Evolutionary conservation across 2,888 invertebrate species (phyloP).

Genomic region (Smittia sp.): DNA sequence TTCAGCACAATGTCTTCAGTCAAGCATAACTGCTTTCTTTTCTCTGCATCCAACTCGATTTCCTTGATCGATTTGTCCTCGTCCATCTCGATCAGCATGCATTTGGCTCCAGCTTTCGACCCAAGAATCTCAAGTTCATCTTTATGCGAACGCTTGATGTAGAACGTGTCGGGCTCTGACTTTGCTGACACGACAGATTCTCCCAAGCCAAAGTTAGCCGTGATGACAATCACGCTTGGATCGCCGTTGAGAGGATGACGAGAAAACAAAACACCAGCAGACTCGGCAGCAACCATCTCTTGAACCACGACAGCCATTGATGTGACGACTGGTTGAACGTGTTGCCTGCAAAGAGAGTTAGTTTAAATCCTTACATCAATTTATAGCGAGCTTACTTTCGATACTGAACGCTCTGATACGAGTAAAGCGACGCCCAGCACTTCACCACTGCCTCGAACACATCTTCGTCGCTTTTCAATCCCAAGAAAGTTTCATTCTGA

Average conservation of each 20-base stretch:
- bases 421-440: conserved; percentile 82
- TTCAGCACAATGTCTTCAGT: conserved; percentile 57
- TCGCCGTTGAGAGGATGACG: conserved; percentile 71
- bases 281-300: conserved; percentile 67
- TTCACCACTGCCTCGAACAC: conserved; percentile 61
- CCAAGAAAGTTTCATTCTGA: conserved; percentile 76
- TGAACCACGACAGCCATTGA: conserved; percentile 81
- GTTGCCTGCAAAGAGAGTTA: conserved; percentile 58
- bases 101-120: conserved; percentile 58
- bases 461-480: conserved; percentile 58
- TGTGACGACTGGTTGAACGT: conserved; percentile 65
- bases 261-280: conserved; percentile 79
- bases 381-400: conserved; percentile 57
- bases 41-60: conserved; percentile 51
- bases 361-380: background rate
- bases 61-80: conserved; percentile 50
- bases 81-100: conserved; percentile 54
- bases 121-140: conserved; percentile 53
- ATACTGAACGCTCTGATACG: conserved; percentile 73
- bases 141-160: conserved; percentile 56
- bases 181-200: conserved; percentile 80
- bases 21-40: conserved; percentile 57
- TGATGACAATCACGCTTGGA: conserved; percentile 65
- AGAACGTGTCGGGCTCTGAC: conserved; percentile 73
- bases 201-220: conserved; percentile 79